A percentile compares a stretch with the other conserved stretches of the same genome.
These are phyloP conservation scores for Pogonognathellus flavescens DNA, from an alignment of 1,140 invertebrate genomes.

Conservation along the genomic window DNA sequence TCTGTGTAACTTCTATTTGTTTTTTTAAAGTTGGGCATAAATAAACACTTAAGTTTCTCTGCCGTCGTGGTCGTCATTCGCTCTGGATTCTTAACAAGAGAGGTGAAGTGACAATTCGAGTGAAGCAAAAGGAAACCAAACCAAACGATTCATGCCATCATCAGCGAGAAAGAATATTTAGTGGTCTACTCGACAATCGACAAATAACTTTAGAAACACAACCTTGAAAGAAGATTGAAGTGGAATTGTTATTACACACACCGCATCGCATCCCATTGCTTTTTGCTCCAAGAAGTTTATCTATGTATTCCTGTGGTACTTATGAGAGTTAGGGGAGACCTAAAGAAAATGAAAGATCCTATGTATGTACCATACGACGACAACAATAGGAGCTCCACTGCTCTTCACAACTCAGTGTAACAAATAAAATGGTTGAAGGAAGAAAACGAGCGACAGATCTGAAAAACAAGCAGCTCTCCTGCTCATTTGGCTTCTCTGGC, in stretches of 20 bases:
- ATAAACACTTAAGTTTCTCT: slow-evolving; percentile 36
- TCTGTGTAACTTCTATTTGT: neutral
- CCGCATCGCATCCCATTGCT: neutral
- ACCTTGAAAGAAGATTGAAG: slow-evolving; percentile 7
- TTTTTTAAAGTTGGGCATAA: slow-evolving; percentile 25
- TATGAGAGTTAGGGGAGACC: neutral
- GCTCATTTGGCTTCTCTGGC: neutral
- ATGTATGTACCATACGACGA: neutral
- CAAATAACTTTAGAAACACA: slow-evolving; percentile 32
- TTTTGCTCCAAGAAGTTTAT: neutral
- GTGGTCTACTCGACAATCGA: slow-evolving; percentile 5
- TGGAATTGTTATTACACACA: neutral
- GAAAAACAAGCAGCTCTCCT: slow-evolving; percentile 12
- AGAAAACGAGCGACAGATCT: slow-evolving; percentile 15
- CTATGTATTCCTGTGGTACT: slow-evolving; percentile 16
- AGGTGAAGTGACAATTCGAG: neutral
- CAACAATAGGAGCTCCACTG: slow-evolving; percentile 18
- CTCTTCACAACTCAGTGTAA: slow-evolving; percentile 12
- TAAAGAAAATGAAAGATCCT: slow-evolving; percentile 11
- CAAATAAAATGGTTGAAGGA: slow-evolving; percentile 19
- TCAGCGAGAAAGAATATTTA: slow-evolving; percentile 3
- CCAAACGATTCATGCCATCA: neutral
- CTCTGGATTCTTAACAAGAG: neutral
- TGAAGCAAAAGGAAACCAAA: neutral
- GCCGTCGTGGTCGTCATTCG: slow-evolving; percentile 7